phyloP scores from a whole-genome alignment of 2,797 vertebrate species.

The Arrhamphus sclerolepis region DNA sequence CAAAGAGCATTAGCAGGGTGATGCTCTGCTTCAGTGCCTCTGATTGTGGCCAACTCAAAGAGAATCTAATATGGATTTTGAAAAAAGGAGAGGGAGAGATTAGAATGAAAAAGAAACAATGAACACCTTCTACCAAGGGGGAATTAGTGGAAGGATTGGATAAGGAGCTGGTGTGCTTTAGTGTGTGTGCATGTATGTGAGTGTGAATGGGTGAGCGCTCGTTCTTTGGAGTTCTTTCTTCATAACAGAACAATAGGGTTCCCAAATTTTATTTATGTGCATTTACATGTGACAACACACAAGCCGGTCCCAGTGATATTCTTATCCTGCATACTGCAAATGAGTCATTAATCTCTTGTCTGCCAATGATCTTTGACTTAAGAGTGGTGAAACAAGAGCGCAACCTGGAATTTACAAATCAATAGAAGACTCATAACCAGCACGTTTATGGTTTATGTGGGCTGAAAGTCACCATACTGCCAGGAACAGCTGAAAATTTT shows the following conservation, averaged over 20 bases:
- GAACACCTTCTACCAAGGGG: slow-evolving; percentile 79
- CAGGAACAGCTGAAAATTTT: not conserved
- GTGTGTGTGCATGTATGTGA: slow-evolving; percentile 42
- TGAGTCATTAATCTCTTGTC: not conserved
- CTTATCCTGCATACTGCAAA: not conserved
- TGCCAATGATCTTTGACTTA: not conserved
- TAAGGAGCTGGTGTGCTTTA: slow-evolving; percentile 66
- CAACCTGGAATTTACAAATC: not conserved
- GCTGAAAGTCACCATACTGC: not conserved
- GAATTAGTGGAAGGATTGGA: slow-evolving; percentile 80
- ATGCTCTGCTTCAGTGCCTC: slow-evolving; percentile 77
- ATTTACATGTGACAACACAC: slow-evolving; percentile 45
- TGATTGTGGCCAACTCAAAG: slow-evolving; percentile 78
- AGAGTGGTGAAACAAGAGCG: not conserved
- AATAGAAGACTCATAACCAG: not conserved
- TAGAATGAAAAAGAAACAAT: slow-evolving; percentile 82
- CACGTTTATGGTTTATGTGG: not conserved
- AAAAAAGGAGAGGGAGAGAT: slow-evolving; percentile 72
- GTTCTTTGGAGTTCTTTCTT: slow-evolving; percentile 63
- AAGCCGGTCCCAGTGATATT: slow-evolving; percentile 2
- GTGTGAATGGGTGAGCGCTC: slow-evolving; percentile 40
- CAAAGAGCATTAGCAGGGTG: slow-evolving; percentile 80
- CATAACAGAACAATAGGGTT: slow-evolving; percentile 56
- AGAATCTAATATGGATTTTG: slow-evolving; percentile 80
- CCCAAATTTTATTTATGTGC: slow-evolving; percentile 55